These are phyloP conservation scores for Tetranychus truncatus DNA, from an alignment of 2,888 invertebrate genomes.

Conservation along the genomic window DNA sequence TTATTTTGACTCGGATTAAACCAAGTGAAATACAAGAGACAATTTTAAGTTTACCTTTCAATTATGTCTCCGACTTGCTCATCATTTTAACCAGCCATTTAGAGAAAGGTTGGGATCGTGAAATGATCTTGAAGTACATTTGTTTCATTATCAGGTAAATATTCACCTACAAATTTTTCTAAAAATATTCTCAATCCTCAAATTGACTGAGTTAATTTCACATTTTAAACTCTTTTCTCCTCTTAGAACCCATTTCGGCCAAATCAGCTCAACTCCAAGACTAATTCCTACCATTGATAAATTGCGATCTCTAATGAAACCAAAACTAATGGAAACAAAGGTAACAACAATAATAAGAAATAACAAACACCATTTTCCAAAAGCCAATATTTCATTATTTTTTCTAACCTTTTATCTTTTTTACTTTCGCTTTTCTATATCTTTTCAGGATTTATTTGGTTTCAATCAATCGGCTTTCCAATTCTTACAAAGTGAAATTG, in stretches of 20 bases:
- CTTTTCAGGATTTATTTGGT: constrained; percentile 22
- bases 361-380: neutral
- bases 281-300: constrained; percentile 23
- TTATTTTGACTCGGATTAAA: constrained; percentile 56
- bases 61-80: constrained; percentile 57
- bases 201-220: neutral
- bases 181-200: neutral
- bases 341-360: neutral
- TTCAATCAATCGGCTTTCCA: constrained; percentile 21
- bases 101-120: constrained; percentile 47
- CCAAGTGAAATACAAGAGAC: constrained; percentile 81
- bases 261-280: constrained; percentile 22
- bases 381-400: neutral
- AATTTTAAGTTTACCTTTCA: constrained; percentile 62
- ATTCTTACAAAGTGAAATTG: constrained; percentile 21
- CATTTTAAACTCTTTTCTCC: neutral
- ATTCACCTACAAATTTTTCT: neutral
- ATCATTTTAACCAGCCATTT: constrained; percentile 50
- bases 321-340: constrained; percentile 13
- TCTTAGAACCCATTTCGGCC: constrained; percentile 24
- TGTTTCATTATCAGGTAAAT: constrained; percentile 41
- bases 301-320: constrained; percentile 13
- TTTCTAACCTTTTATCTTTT: neutral
- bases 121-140: constrained; percentile 55
- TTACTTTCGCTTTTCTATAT: neutral